Conservation (phyloP, 2,113 vertebrate species). For the Bettongia penicillata region DNA sequence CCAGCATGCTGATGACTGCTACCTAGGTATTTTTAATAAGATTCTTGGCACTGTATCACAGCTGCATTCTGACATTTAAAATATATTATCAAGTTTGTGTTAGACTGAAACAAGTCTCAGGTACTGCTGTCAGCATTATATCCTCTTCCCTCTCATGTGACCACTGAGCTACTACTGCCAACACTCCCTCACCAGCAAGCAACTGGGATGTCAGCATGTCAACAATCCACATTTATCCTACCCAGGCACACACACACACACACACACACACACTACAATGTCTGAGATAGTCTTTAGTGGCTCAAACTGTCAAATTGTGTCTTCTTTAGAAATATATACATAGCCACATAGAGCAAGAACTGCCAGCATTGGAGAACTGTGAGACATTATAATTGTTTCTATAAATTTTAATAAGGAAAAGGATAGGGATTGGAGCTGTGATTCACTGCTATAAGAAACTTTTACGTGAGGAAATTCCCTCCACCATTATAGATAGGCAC, state of each 20-base stretch:
- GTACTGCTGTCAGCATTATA: neutral
- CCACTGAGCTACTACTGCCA: neutral
- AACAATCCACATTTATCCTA: neutral
- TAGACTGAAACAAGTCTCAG: neutral
- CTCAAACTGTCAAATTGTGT: neutral
- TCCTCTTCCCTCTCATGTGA: neutral
- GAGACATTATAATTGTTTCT: conserved; percentile 26
- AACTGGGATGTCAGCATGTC: neutral
- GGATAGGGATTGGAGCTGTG: neutral
- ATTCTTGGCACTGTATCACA: conserved; percentile 13
- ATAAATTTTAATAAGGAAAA: neutral
- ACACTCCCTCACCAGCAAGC: neutral
- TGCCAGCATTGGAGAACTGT: conserved; percentile 5
- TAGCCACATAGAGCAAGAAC: neutral
- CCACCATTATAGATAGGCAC: neutral
- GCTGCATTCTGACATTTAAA: conserved; percentile 38
- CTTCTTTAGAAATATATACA: neutral
- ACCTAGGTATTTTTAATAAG: conserved; percentile 61
- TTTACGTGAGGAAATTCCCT: neutral
- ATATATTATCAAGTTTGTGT: conserved; percentile 14
- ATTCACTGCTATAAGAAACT: neutral
- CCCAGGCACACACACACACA: neutral
- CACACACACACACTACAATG: neutral
- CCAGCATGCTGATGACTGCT: conserved; percentile 51
- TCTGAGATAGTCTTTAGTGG: neutral